phyloP scores from a whole-genome alignment of 2,113 vertebrate species.

The Coregonus clupeaformis region DNA sequence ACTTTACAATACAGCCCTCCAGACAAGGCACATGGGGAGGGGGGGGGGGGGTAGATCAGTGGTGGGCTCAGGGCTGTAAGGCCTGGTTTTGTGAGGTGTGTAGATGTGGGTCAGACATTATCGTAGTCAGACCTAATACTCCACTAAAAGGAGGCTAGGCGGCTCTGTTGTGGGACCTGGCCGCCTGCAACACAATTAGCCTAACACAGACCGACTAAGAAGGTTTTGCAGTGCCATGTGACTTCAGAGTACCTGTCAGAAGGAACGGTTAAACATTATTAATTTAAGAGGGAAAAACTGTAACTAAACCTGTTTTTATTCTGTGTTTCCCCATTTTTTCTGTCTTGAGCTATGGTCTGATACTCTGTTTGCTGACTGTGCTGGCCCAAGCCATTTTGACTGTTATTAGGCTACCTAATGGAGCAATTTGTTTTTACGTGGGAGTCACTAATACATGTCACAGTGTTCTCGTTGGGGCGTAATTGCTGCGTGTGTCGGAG shows the following conservation, averaged over 20 bases:
- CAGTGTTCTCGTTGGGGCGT: slow-evolving; percentile 34
- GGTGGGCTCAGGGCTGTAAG: slow-evolving; percentile 17
- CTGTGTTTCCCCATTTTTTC: not conserved
- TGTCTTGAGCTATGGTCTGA: too few relatives aligned
- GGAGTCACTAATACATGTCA: slow-evolving; percentile 37
- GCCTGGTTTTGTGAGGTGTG: slow-evolving; percentile 60
- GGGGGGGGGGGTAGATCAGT: slow-evolving; percentile 22
- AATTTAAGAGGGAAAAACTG: not conserved
- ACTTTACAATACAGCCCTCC: slow-evolving; percentile 22
- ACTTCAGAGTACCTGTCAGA: not conserved
- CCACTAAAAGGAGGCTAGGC: slow-evolving; percentile 50
- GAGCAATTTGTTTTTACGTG: slow-evolving; percentile 34
- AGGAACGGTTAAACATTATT: not conserved
- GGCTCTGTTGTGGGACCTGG: slow-evolving; percentile 31
- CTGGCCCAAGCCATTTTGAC: slow-evolving; percentile 24
- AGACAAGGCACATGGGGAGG: slow-evolving; percentile 13
- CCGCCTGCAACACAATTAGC: slow-evolving; percentile 13
- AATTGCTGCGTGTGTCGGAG: slow-evolving; percentile 37
- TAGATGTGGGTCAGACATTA: slow-evolving; percentile 72
- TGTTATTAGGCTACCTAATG: slow-evolving; percentile 26
- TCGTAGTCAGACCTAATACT: slow-evolving; percentile 52
- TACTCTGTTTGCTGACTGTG: slow-evolving; percentile 5
- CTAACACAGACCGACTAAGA: slow-evolving; percentile 11
- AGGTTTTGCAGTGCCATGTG: slow-evolving; percentile 14
- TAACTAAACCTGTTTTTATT: not conserved